phyloP scores from a whole-genome alignment of 1,140 invertebrate species.

The Leptopilina clavipes region DNA sequence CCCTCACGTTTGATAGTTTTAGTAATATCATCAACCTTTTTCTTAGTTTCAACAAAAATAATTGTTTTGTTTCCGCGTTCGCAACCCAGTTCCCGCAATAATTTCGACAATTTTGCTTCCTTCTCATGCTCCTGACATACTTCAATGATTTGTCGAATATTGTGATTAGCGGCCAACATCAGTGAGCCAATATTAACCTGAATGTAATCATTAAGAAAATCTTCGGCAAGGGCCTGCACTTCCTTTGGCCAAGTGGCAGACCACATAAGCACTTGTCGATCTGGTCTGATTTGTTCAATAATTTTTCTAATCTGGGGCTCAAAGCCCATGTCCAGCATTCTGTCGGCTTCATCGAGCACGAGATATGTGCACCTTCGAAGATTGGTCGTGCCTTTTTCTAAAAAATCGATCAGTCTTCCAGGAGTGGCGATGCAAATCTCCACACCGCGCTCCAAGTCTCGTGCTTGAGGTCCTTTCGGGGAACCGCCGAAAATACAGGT shows the following conservation, averaged over 20 bases:
- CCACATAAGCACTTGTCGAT: constrained; percentile 98
- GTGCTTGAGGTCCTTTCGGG: constrained; percentile 93
- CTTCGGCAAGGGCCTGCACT: constrained; percentile 94
- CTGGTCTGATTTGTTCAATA: constrained; percentile 95
- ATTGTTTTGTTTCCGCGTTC: constrained; percentile 95
- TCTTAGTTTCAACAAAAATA: constrained; percentile 98
- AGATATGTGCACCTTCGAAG: constrained; percentile 94
- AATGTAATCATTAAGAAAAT: constrained; percentile 93
- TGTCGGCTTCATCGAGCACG: constrained; percentile 96
- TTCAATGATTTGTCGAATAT: constrained; percentile 97
- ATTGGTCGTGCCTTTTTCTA: constrained; percentile 94
- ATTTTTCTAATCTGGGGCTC: constrained; percentile 99
- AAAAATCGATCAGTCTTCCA: constrained; percentile 96
- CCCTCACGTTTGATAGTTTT: constrained; percentile 91
- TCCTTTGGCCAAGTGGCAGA: constrained; percentile 99
- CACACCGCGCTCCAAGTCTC: constrained; percentile 92
- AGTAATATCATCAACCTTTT: constrained; percentile 97
- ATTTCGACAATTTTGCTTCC: constrained; percentile 84
- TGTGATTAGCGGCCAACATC: constrained; percentile 96
- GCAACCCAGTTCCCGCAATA: constrained; percentile 89
- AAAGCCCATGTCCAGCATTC: constrained; percentile 97
- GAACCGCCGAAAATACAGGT: constrained; percentile 98
- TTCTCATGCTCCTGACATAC: constrained; percentile 95
- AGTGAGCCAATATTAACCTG: constrained; percentile 96
- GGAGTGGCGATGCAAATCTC: constrained; percentile 97